phyloP scores from a whole-genome alignment of 1,140 invertebrate species.

The Idris sp. region DNA sequence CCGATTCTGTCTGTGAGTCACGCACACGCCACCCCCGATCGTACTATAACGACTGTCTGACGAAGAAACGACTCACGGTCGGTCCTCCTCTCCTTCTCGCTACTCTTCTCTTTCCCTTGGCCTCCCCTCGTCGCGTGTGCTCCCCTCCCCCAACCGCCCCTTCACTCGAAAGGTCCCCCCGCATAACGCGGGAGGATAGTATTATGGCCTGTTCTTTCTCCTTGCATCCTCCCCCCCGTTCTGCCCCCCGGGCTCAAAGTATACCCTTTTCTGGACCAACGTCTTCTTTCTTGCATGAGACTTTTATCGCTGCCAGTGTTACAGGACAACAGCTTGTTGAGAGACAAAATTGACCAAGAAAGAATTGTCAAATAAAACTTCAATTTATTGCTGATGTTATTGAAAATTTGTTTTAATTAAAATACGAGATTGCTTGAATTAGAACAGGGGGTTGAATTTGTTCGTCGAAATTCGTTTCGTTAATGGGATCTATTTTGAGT shows the following conservation, averaged over 20 bases:
- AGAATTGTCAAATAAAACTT: no score
- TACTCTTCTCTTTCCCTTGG: constrained; percentile 21
- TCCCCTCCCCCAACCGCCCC: constrained; percentile 7
- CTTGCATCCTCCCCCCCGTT: neutral
- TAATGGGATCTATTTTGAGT: no score
- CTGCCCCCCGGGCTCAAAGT: constrained; percentile 10
- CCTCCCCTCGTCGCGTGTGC: constrained; percentile 31
- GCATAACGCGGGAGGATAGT: constrained; percentile 31
- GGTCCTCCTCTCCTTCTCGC: constrained; percentile 36
- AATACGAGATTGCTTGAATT: no score
- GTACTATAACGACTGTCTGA: constrained; percentile 55
- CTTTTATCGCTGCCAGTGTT: constrained; percentile 17
- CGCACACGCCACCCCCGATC: constrained; percentile 68
- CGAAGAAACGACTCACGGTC: constrained; percentile 53
- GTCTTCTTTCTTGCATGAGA: constrained; percentile 19
- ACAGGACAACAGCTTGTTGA: constrained; percentile 9
- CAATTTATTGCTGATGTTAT: no score
- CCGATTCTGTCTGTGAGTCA: constrained; percentile 72
- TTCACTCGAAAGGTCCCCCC: neutral
- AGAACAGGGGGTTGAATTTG: no score
- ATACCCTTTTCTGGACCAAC: constrained; percentile 45
- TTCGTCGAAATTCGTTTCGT: no score
- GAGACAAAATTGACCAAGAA: no score
- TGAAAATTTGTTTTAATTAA: no score
- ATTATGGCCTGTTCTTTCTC: constrained; percentile 25